Evolutionary conservation across 2,797 vertebrate genomes (phyloP).

Genomic region (Tenualosa ilisha): DNA sequence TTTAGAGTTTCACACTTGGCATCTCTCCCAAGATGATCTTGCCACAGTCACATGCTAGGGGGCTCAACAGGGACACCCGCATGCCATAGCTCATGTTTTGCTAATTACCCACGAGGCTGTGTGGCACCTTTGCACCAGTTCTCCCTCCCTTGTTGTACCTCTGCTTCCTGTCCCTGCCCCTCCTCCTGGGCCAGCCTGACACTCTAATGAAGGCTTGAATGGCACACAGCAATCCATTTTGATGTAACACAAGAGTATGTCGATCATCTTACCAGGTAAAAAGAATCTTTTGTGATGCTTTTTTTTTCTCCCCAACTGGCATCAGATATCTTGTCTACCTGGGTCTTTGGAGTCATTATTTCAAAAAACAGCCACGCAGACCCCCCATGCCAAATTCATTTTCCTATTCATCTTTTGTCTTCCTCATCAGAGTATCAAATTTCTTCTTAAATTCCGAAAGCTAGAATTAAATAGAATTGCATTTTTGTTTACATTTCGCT

Average conservation of each 20-base stretch:
- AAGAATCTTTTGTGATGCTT: neutral
- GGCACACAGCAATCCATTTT: neutral
- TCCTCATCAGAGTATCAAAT: neutral
- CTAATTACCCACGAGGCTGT: slow-evolving; percentile 73
- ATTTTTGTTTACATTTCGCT: too few species aligned
- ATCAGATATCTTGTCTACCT: neutral
- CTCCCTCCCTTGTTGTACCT: neutral
- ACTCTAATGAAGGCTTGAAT: neutral
- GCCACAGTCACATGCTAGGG: slow-evolving; percentile 67
- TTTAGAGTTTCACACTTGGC: slow-evolving; percentile 17
- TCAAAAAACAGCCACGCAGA: neutral
- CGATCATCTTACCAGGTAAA: neutral
- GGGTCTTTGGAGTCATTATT: neutral
- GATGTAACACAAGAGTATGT: neutral
- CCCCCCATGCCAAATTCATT: neutral
- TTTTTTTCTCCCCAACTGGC: neutral
- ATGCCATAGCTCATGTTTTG: slow-evolving; percentile 79
- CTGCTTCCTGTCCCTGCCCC: neutral
- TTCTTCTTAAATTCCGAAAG: neutral
- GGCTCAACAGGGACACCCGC: slow-evolving; percentile 69
- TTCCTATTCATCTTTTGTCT: neutral
- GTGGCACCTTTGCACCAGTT: slow-evolving; percentile 64
- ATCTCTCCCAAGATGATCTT: slow-evolving; percentile 30
- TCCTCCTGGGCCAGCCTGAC: neutral
- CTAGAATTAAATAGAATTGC: neutral